These are phyloP conservation scores for Anolis sagrei DNA, from an alignment of 2,113 vertebrate species.

Conservation along the genomic window DNA sequence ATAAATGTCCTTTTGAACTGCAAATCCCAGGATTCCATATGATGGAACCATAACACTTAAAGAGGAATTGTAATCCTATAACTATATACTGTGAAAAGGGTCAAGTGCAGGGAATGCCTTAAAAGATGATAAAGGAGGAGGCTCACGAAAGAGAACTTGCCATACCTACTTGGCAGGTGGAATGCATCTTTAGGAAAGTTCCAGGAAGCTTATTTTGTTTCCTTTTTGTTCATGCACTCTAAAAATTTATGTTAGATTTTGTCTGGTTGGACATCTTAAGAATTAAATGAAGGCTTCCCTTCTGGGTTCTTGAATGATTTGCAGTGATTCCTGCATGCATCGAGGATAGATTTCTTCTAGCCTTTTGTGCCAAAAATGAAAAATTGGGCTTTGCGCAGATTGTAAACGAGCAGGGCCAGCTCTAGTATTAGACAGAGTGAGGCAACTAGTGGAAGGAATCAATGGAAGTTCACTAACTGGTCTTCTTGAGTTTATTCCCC, in stretches of 20 bases:
- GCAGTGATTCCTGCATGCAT: neutral
- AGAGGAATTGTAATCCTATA: too few species aligned
- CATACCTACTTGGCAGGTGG: neutral
- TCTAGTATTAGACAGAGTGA: too few species aligned
- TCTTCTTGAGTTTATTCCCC: too few species aligned
- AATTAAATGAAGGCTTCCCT: neutral
- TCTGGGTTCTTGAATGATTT: neutral
- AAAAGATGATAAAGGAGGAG: too few species aligned
- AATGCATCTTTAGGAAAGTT: neutral
- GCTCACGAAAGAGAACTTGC: neutral
- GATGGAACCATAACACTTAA: too few species aligned
- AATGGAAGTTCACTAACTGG: too few species aligned
- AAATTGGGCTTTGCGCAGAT: neutral
- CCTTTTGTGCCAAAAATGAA: too few species aligned
- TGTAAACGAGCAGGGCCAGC: neutral
- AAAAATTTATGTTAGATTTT: neutral
- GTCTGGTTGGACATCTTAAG: neutral
- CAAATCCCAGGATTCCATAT: too few species aligned
- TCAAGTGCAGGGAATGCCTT: neutral
- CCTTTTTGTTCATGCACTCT: neutral
- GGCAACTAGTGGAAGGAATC: too few species aligned
- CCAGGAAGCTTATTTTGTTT: neutral
- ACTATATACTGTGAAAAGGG: neutral
- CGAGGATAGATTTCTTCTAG: neutral
- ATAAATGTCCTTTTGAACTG: too few species aligned